These are phyloP conservation scores for Chloropsis cyanopogon DNA, from an alignment of 2,113 vertebrate genomes.

Conservation along the genomic window DNA sequence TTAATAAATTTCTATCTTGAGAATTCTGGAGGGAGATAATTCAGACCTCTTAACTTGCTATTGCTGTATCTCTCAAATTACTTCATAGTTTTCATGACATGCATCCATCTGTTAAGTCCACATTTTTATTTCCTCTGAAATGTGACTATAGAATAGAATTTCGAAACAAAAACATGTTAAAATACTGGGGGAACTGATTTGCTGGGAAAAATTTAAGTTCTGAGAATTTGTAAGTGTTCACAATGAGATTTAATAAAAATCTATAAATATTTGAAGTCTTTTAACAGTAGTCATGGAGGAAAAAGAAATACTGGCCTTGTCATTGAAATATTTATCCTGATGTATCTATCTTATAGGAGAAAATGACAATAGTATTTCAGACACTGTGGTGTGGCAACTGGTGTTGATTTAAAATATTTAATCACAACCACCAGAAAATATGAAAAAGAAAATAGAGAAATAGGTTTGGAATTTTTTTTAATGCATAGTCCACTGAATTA, in stretches of 20 bases:
- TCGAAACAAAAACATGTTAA: not conserved
- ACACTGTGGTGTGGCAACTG: not conserved
- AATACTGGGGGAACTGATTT: not conserved
- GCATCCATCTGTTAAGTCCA: not conserved
- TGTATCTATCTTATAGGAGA: not conserved
- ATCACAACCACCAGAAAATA: not conserved
- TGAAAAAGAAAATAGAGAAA: not conserved
- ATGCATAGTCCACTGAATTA: not conserved
- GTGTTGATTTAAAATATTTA: not conserved
- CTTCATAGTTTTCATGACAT: not conserved
- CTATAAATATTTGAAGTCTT: not conserved
- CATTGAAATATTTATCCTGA: not conserved
- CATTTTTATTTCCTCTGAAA: constrained; percentile 6
- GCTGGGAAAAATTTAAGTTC: not conserved
- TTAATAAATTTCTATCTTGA: not conserved
- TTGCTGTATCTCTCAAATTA: not conserved
- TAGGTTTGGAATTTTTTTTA: not conserved
- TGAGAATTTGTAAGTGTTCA: not conserved
- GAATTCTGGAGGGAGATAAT: not conserved
- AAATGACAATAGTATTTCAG: not conserved
- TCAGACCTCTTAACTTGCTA: not conserved
- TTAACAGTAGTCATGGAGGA: not conserved
- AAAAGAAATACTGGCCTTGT: not conserved
- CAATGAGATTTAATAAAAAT: not conserved
- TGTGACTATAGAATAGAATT: not conserved